Evolutionary conservation across 2,797 vertebrate genomes (phyloP).

Genomic region (Lagodon rhomboides): DNA sequence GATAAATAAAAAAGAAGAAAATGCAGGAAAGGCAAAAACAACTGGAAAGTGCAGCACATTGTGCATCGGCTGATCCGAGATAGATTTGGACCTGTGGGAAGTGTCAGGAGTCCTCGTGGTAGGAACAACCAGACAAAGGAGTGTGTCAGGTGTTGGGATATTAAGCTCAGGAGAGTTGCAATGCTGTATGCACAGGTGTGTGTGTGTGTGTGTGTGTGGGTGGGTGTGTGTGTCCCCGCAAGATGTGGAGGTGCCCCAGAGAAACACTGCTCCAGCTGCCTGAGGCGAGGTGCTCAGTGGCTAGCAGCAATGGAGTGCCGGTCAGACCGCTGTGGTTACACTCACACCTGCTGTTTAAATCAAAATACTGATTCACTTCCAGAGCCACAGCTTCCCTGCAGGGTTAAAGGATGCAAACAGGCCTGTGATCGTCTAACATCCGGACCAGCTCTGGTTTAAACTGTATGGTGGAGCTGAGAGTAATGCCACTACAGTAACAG

Average conservation of each 20-base stretch:
- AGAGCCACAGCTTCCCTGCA: not conserved
- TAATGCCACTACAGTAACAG: not conserved
- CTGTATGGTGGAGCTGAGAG: not conserved
- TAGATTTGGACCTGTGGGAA: slow-evolving; percentile 4
- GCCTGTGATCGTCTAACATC: not conserved
- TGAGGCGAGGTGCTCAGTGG: not conserved
- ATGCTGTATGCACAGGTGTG: not conserved
- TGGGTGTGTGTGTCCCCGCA: not conserved
- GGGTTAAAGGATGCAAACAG: slow-evolving; percentile 12
- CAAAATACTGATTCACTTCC: not conserved
- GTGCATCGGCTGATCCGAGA: not conserved
- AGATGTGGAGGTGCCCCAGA: not conserved
- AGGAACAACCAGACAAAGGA: slow-evolving; percentile 3
- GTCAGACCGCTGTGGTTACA: not conserved
- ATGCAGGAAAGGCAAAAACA: slow-evolving; percentile 17
- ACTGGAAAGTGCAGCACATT: slow-evolving; percentile 3
- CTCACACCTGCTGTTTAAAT: slow-evolving; percentile 9
- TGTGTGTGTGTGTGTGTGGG: not conserved
- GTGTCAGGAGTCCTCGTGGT: not conserved
- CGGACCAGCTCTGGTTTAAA: not conserved
- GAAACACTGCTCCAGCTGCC: not conserved
- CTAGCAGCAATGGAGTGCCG: not conserved
- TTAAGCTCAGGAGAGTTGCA: slow-evolving; percentile 2
- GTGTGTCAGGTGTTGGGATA: slow-evolving; percentile 7
- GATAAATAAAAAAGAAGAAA: slow-evolving; percentile 55